Evolutionary conservation across 2,797 vertebrate species (phyloP), one percentile per base, ranked within the genome.

Genomic region (Neosilurus hyrtlii): DNA sequence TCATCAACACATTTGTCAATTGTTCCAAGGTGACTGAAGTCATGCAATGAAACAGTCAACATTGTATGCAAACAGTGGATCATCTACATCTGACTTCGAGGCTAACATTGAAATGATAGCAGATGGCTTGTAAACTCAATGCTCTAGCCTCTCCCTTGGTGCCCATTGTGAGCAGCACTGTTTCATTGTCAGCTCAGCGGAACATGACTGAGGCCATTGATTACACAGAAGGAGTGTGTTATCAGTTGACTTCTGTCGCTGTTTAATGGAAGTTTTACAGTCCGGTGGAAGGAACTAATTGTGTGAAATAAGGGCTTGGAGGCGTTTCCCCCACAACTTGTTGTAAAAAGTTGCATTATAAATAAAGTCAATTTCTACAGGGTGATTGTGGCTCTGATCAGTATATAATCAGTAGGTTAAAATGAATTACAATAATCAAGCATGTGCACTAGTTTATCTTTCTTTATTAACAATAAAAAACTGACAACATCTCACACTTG

Each of bases 221-320:
- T 87, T 88, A 87, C 83, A 85, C 85, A 66, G 76, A 85, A 81
- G 43, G 77, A 83, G 75, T 54, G 81, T 82, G 83, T 85, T 88
- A 85, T 88, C 85, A 82, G 80, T 70, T 78, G 77, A 85, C 82
- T 86, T 83, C 74, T 85, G 83, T 67, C 63, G 30, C 73, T 84
- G 76, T 83, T 81, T 83, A 87, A 85, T 83, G 81, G 81, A 79
- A 83, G 79, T 83, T 87, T 83, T 85, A 87, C 82, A 83, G 81
- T 77, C 22, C 26, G 51, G n/a, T 72, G 77, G 73, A 86, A 81
- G 81, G 81, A 88, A 80, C 83, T 85, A 83, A 85, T 86, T 83
- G 85, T 79, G 67, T 74, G 56, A 86, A 83, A 56, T 84, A 83
- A 80, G 73, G 61, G 52, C 65, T 79, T 57, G n/a, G 56, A 54